Percentiles rank a stretch among this genome's conserved stretches.
phyloP scores from a whole-genome alignment of 2,113 vertebrate species.

The Bujurquina vittata region DNA sequence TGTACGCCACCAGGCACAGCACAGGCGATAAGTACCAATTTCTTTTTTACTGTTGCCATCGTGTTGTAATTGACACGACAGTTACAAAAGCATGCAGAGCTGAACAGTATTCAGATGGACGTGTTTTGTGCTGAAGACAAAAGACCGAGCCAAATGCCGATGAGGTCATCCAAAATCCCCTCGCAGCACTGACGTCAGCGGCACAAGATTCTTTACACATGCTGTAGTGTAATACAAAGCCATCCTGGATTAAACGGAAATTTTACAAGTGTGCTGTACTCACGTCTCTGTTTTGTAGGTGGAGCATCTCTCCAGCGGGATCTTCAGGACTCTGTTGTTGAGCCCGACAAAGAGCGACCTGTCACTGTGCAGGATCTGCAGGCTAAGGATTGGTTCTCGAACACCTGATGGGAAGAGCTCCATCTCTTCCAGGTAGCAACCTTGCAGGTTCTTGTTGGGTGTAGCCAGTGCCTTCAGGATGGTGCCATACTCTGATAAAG shows the following conservation, averaged over 20 bases:
- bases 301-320: slow-evolving; percentile 93
- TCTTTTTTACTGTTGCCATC: background rate
- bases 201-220: background rate
- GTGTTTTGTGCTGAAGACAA: background rate
- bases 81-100: slow-evolving; percentile 8
- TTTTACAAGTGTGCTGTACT: background rate
- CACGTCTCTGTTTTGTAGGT: slow-evolving; percentile 89
- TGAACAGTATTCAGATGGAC: background rate
- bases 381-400: slow-evolving; percentile 89
- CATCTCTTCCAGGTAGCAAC: slow-evolving; percentile 98
- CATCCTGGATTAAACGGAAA: background rate
- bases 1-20: background rate
- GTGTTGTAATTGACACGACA: background rate
- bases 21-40: background rate
- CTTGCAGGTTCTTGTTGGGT: slow-evolving; percentile 89
- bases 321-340: slow-evolving; percentile 89
- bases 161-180: background rate
- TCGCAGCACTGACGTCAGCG: background rate
- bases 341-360: slow-evolving; percentile 94
- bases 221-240: background rate
- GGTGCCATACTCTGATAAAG: slow-evolving; percentile 90
- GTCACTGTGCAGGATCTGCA: slow-evolving; percentile 95
- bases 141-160: background rate
- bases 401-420: slow-evolving; percentile 87
- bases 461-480: slow-evolving; percentile 95